Evolutionary conservation across 2,113 vertebrate genomes (phyloP).

Genomic region (Oncorhynchus keta): DNA sequence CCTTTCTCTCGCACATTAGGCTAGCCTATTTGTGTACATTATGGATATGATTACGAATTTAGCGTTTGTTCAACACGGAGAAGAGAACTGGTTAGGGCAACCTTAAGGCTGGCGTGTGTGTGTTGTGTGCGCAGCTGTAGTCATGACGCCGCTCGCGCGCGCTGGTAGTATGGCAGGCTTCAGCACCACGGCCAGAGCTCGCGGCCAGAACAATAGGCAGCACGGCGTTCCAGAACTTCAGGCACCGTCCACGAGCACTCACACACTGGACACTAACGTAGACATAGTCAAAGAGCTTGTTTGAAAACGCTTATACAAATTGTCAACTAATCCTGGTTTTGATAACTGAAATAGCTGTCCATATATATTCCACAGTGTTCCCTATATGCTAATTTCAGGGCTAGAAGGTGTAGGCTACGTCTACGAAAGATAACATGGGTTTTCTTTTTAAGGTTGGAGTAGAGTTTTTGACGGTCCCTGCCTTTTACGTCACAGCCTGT

Average conservation of each 20-base stretch:
- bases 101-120: slow-evolving; percentile 28
- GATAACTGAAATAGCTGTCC: not conserved
- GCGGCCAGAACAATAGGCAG: slow-evolving; percentile 74
- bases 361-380: not conserved
- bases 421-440: accelerated
- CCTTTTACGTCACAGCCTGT: slow-evolving; percentile 65
- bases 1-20: no score
- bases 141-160: slow-evolving; percentile 63
- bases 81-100: not conserved
- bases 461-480: slow-evolving; percentile 49
- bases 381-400: not conserved
- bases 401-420: not conserved
- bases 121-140: slow-evolving; percentile 61
- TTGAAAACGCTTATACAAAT: not conserved
- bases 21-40: no score
- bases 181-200: slow-evolving; percentile 80
- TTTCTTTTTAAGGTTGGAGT: not conserved
- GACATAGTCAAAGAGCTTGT: not conserved
- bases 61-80: not conserved
- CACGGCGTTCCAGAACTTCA: slow-evolving; percentile 42
- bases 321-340: not conserved
- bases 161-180: slow-evolving; percentile 55
- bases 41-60: no score
- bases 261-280: not conserved
- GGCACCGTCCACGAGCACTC: slow-evolving; percentile 45